phyloP scores from a whole-genome alignment of 1,140 invertebrate species.

The Rhagoletis zephyria region DNA sequence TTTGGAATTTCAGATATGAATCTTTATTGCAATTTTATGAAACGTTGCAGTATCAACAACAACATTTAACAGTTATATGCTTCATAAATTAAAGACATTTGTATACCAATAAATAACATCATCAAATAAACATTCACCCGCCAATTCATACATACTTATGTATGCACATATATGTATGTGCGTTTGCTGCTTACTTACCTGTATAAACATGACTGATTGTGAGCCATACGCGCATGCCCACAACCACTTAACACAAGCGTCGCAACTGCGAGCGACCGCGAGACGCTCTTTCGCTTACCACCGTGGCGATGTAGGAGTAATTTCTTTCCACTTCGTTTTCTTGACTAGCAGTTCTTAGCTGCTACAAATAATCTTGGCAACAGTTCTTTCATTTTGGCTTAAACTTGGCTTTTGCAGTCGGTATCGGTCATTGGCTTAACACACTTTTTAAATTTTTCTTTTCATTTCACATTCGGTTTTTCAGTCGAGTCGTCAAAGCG shows the following conservation, averaged over 20 bases:
- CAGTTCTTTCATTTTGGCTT: constrained; percentile 42
- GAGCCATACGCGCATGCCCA: not conserved
- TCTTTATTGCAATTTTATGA: no score
- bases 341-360: not conserved
- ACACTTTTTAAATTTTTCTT: constrained; percentile 70
- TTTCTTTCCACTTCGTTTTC: not conserved
- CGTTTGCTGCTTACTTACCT: no score
- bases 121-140: no score
- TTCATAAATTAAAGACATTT: no score
- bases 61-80: no score
- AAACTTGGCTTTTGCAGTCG: constrained; percentile 60
- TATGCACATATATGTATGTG: no score
- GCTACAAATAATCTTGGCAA: not conserved
- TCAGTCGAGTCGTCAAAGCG: not conserved
- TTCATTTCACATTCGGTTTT: constrained; percentile 64
- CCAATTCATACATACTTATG: no score
- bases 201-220: not conserved
- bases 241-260: not conserved
- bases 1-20: no score
- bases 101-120: no score
- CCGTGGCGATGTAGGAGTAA: not conserved
- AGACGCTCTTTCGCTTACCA: no score
- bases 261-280: no score
- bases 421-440: constrained; percentile 73
- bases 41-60: no score